Evolutionary conservation across 2,797 vertebrate species (phyloP).

Genomic region (Typhlichthys subterraneus): DNA sequence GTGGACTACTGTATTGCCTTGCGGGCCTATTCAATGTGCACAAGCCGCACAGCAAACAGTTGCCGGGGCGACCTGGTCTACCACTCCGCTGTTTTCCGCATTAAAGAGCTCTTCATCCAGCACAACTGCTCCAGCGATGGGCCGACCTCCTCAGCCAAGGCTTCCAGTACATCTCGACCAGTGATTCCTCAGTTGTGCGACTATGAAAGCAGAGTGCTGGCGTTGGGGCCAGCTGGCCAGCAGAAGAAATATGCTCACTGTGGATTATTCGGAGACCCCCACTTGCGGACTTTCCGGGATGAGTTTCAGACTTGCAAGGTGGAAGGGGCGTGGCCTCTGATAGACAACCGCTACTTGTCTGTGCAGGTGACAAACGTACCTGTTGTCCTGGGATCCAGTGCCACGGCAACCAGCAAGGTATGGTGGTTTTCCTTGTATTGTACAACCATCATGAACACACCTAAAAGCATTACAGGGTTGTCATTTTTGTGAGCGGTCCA

Average conservation of each 20-base stretch:
- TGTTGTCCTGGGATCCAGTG: slow-evolving; percentile 81
- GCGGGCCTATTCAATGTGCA: slow-evolving; percentile 80
- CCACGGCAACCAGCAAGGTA: slow-evolving; percentile 86
- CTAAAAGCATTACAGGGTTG: no score
- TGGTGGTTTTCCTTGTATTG: slow-evolving; percentile 12
- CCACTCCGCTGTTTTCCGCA: slow-evolving; percentile 81
- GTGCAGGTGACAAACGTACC: slow-evolving; percentile 87
- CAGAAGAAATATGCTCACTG: slow-evolving; percentile 83
- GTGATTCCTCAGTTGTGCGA: slow-evolving; percentile 75
- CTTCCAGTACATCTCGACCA: slow-evolving; percentile 67
- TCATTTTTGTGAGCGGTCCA: no score
- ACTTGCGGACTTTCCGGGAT: slow-evolving; percentile 83
- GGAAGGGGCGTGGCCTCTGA: slow-evolving; percentile 85
- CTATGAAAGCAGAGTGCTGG: slow-evolving; percentile 73
- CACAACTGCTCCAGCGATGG: slow-evolving; percentile 85
- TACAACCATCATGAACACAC: no score
- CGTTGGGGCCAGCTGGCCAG: slow-evolving; percentile 51
- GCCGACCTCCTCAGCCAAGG: slow-evolving; percentile 77
- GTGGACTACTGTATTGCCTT: slow-evolving; percentile 83
- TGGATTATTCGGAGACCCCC: slow-evolving; percentile 85
- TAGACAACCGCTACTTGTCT: slow-evolving; percentile 83
- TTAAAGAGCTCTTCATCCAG: slow-evolving; percentile 83
- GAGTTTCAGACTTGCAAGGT: slow-evolving; percentile 87
- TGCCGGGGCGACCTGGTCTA: slow-evolving; percentile 83
- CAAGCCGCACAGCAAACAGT: slow-evolving; percentile 75